Percentiles rank a stretch among this genome's conserved stretches.
Evolutionary conservation across 2,113 vertebrate genomes (phyloP).

Genomic region (Callocephalon fimbriatum): DNA sequence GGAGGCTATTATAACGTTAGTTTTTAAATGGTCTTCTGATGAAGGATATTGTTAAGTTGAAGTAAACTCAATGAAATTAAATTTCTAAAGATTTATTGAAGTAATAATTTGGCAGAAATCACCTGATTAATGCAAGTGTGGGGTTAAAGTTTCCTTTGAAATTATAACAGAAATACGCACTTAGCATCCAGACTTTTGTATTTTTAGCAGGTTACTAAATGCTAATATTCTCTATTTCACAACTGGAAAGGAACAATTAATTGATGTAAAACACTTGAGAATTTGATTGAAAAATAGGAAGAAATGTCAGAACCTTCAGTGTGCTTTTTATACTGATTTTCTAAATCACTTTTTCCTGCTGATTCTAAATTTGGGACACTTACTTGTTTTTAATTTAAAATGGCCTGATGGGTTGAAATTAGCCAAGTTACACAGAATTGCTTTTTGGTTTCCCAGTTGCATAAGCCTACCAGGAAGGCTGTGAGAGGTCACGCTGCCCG

Average conservation of each 20-base stretch:
- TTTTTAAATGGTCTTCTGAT: slow-evolving; percentile 45
- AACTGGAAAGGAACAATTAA: background rate
- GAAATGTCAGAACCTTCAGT: background rate
- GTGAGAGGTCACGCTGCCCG: slow-evolving; percentile 3
- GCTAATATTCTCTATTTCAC: background rate
- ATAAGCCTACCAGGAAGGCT: slow-evolving; percentile 58
- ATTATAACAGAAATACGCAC: background rate
- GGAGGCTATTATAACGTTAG: slow-evolving; percentile 26
- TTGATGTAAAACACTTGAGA: background rate
- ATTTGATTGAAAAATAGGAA: background rate
- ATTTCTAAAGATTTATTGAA: background rate
- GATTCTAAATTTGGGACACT: background rate
- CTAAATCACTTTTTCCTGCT: background rate
- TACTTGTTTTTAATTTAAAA: slow-evolving; percentile 28
- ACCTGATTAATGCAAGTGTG: background rate
- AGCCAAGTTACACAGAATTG: slow-evolving; percentile 21
- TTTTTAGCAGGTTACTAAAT: background rate
- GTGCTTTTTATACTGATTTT: background rate
- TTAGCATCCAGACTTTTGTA: background rate
- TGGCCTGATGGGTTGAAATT: background rate
- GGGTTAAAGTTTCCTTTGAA: background rate
- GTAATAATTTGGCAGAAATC: background rate
- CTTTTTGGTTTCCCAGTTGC: slow-evolving; percentile 40
- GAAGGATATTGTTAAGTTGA: background rate
- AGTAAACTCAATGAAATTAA: background rate